Percentiles rank a stretch among this genome's conserved stretches.
Evolutionary conservation across 2,888 invertebrate species (phyloP).

Genomic region (Syrphus vitripennis): DNA sequence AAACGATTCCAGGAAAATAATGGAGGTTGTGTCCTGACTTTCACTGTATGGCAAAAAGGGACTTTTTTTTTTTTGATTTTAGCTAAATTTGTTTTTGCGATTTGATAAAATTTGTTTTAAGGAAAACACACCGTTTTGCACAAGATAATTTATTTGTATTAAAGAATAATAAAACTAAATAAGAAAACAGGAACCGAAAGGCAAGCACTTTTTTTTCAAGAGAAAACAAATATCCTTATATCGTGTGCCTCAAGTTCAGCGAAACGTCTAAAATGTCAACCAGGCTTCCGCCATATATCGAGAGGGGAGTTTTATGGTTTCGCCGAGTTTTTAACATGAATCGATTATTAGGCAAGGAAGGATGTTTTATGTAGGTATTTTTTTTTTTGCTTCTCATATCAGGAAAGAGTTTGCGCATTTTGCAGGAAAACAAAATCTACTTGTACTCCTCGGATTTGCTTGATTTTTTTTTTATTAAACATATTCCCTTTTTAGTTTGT

Average conservation of each 20-base stretch:
- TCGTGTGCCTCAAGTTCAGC: constrained; percentile 67
- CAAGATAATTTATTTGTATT: background rate
- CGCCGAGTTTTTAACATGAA: constrained; percentile 68
- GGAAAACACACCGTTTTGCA: background rate
- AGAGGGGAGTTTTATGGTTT: constrained; percentile 60
- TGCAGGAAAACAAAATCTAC: background rate
- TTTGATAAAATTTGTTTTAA: background rate
- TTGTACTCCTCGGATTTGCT: constrained; percentile 29
- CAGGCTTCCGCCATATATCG: constrained; percentile 42
- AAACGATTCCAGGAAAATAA: constrained; percentile 23
- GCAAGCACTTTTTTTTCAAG: constrained; percentile 51
- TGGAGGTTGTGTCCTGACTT: constrained; percentile 58
- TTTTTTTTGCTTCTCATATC: background rate
- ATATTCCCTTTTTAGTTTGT: constrained; percentile 13
- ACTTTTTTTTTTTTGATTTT: constrained; percentile 6
- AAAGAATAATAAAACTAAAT: constrained; percentile 56
- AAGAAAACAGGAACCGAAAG: constrained; percentile 68
- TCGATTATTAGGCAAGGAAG: constrained; percentile 67
- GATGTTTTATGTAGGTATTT: constrained; percentile 14
- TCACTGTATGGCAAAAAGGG: constrained; percentile 19
- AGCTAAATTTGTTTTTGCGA: background rate
- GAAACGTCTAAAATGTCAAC: constrained; percentile 70
- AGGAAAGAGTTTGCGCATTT: constrained; percentile 46
- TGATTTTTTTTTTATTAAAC: background rate
- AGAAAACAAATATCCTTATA: constrained; percentile 49